Base-by-base conservation (phyloP, 92 coral and sea anemone species). In the Chrysogorgia sp. region DNA sequence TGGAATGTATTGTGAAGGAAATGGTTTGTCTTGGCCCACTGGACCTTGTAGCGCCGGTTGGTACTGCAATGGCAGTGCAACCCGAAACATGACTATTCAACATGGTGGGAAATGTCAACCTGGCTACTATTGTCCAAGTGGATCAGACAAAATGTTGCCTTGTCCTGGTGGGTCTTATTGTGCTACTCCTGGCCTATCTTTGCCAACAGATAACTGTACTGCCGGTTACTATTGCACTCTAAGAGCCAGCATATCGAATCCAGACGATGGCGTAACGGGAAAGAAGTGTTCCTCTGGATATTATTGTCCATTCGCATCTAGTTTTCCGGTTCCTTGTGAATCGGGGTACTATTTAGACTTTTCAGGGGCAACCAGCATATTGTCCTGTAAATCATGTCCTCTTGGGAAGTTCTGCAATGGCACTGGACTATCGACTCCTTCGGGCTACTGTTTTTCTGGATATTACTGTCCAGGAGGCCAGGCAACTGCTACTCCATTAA, bases 141-240 rank as follows among this genome's bases (percentile, higher is more conserved):
- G 97, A 9, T 88, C 98, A 31, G 71, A 79, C 15, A 52, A 74
- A 40, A 92, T 91, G 65, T 63, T 21, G 62, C 83, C 85, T 21
- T 94, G 98, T 58, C 90, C 90, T 40, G 98, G 97, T 34, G 98
- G 98, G 19, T 85, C 84, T 57, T 94, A 88, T 75, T 94, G 98
- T 67, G 89, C 81, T 40, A 85, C 81, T 26, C 53, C 79, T 12
- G 97, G 94, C 34, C 96, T 94, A 1, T 80, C 85, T n/a, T 68
- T 69, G 34, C 98, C 98, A 0, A 83, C 82, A 35, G 96, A 90
- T 6, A 87, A 91, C 64, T 94, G 98, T 26, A 81, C 92, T 43
- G 97, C 97, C 34, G 98, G 98, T 3, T 91, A 76, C 66, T 94
- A 66, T 74, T 94, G 98, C 80, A 87, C 85, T 31, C 86, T 84